Evolutionary conservation across 1,140 invertebrate genomes (phyloP).

Genomic region (Melipona quadrifasciata): DNA sequence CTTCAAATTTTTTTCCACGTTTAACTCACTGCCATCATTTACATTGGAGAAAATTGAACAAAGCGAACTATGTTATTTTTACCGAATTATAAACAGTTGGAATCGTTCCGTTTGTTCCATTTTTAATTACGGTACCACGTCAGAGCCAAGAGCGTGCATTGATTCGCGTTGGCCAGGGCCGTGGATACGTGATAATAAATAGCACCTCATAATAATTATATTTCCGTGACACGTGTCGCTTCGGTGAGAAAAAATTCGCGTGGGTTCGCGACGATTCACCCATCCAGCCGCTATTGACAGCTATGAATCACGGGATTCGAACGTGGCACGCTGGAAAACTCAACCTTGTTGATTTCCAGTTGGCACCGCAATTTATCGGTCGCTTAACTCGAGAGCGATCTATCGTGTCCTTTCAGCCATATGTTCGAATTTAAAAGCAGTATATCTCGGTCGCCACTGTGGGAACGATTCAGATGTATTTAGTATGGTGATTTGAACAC

Average conservation of each 20-base stretch:
- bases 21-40: no score
- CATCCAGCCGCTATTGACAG: not conserved
- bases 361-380: not conserved
- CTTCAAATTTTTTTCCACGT: no score
- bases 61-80: no score
- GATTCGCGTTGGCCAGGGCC: not conserved
- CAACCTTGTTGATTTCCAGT: not conserved
- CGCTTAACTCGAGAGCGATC: not conserved
- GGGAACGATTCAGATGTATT: not conserved
- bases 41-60: no score
- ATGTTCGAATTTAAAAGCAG: not conserved
- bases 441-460: not conserved
- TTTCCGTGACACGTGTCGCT: not conserved
- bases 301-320: constrained; percentile 6
- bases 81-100: no score
- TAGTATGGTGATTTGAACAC: not conserved
- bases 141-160: not conserved
- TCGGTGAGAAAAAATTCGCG: not conserved
- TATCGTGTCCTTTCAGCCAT: not conserved
- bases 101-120: not conserved
- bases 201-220: constrained; percentile 19
- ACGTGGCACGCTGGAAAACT: not conserved
- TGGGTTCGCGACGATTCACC: not conserved
- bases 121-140: not conserved
- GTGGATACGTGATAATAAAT: not conserved